Evolutionary conservation across 1,140 invertebrate species (phyloP).

Genomic region (Triops cancriformis): DNA sequence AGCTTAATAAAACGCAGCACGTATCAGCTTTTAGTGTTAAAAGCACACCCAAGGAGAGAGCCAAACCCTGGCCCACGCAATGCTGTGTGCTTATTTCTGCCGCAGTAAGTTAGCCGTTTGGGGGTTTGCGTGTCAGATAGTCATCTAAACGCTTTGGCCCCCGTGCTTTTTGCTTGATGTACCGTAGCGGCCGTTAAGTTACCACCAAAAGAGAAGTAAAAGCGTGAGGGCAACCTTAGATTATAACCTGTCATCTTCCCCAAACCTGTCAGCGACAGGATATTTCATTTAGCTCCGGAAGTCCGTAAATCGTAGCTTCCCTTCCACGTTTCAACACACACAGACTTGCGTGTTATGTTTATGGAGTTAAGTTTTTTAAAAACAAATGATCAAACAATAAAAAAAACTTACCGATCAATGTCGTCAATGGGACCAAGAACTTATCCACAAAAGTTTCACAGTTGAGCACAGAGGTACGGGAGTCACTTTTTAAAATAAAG

Average conservation of each 20-base stretch:
- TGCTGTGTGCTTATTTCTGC: neutral
- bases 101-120: neutral
- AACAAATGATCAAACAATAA: too few relatives aligned
- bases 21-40: neutral
- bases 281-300: constrained; percentile 11
- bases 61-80: too few relatives aligned
- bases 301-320: constrained; percentile 9
- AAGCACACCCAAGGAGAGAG: too few relatives aligned
- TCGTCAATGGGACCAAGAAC: too few relatives aligned
- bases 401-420: neutral
- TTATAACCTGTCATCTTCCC: constrained; percentile 6
- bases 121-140: neutral
- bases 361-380: neutral
- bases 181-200: neutral
- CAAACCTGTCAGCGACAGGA: constrained; percentile 12
- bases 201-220: neutral
- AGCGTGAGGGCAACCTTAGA: neutral
- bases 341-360: neutral
- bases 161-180: neutral
- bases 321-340: neutral
- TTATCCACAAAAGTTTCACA: too few relatives aligned
- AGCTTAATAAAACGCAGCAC: neutral
- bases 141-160: neutral
- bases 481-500: neutral
- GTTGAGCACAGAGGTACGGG: too few relatives aligned